These are phyloP conservation scores for Lomographa bimaculata DNA, from an alignment of 2,888 invertebrate genomes.

Conservation along the genomic window DNA sequence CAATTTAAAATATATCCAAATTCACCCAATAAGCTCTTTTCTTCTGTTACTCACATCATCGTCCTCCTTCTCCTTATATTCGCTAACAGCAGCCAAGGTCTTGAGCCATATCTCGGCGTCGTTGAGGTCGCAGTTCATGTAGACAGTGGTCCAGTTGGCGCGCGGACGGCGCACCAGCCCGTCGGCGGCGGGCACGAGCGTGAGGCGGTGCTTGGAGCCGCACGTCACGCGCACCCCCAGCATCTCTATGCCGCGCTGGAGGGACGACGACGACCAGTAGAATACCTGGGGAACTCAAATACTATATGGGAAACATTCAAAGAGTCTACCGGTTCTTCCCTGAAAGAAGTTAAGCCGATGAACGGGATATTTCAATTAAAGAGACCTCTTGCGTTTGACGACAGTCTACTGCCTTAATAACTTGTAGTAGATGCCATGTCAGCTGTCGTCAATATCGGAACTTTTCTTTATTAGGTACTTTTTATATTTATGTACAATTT, in stretches of 20 bases:
- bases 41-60: slow-evolving; percentile 56
- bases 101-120: slow-evolving; percentile 97
- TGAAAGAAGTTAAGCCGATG: too few species aligned
- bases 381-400: too few species aligned
- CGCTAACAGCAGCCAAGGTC: slow-evolving; percentile 82
- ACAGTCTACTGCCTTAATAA: too few species aligned
- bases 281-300: slow-evolving; percentile 87
- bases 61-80: slow-evolving; percentile 46
- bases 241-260: slow-evolving; percentile 95
- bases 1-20: too few species aligned
- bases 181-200: slow-evolving; percentile 89
- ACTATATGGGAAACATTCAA: too few species aligned
- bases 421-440: too few species aligned
- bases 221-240: slow-evolving; percentile 92
- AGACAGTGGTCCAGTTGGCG: slow-evolving; percentile 95
- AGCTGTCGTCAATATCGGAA: too few species aligned
- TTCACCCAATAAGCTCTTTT: too few species aligned
- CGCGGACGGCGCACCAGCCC: slow-evolving; percentile 92
- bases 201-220: slow-evolving; percentile 90
- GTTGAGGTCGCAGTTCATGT: slow-evolving; percentile 96
- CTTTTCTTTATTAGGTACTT: too few species aligned
- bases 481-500: too few species aligned
- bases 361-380: too few species aligned
- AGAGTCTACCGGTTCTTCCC: too few species aligned
- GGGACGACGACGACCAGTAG: slow-evolving; percentile 99